Evolutionary conservation across 2,113 vertebrate genomes (phyloP).

Genomic region (Halichoeres trimaculatus): DNA sequence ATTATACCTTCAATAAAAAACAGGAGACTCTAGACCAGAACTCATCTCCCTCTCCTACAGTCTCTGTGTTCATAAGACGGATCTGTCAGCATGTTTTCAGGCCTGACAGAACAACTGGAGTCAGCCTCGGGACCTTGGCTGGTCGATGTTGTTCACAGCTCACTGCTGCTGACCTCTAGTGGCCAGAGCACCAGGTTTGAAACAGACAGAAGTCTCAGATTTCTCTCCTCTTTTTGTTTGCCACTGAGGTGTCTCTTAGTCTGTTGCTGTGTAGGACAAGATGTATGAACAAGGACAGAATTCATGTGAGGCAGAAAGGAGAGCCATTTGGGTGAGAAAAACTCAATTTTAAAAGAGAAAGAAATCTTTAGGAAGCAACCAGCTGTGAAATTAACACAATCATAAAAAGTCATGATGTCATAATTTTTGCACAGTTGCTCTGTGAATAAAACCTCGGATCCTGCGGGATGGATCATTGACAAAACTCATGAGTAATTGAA

Average conservation of each 20-base stretch:
- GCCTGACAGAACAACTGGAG: no score
- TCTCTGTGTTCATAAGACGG: no score
- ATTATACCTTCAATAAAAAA: no score
- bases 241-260: background rate
- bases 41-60: no score
- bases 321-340: slow-evolving; percentile 9
- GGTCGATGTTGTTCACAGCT: background rate
- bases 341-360: background rate
- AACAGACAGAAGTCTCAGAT: background rate
- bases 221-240: slow-evolving; percentile 4
- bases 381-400: slow-evolving; percentile 74
- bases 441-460: slow-evolving; percentile 24
- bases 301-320: slow-evolving; percentile 18
- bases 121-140: no score
- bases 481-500: slow-evolving; percentile 53
- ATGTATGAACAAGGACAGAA: slow-evolving; percentile 2
- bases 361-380: slow-evolving; percentile 48
- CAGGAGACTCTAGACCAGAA: no score
- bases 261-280: slow-evolving; percentile 3
- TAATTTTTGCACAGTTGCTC: slow-evolving; percentile 39
- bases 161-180: background rate
- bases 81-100: no score
- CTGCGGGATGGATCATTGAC: background rate
- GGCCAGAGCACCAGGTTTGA: background rate
- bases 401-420: slow-evolving; percentile 46